Evolutionary conservation across 1,140 invertebrate genomes (phyloP).

Genomic region (Melipona quadrifasciata): DNA sequence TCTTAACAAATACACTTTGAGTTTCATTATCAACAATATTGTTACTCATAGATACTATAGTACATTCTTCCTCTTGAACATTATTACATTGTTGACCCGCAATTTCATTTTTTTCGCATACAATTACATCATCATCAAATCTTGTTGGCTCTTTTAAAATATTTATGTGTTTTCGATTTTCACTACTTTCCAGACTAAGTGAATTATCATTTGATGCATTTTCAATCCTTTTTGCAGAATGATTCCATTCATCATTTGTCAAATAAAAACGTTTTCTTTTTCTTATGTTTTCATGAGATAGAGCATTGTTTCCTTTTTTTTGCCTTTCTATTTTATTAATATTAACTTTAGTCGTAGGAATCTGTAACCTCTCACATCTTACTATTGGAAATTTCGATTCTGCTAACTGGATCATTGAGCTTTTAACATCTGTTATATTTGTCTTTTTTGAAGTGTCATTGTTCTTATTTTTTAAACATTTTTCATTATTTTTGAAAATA

Average conservation of each 20-base stretch:
- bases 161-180: not conserved
- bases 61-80: not conserved
- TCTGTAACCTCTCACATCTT: not conserved
- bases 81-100: conserved; percentile 10
- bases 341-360: not conserved
- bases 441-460: too few relatives aligned
- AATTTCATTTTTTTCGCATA: conserved; percentile 30
- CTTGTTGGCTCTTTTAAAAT: not conserved
- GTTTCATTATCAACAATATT: not conserved
- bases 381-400: conserved; percentile 17
- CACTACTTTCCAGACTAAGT: not conserved
- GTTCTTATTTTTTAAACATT: not conserved
- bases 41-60: not conserved
- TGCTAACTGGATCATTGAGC: not conserved
- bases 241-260: too few relatives aligned
- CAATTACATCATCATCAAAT: conserved; percentile 9
- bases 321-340: not conserved
- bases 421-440: not conserved
- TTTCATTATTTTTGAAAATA: not conserved
- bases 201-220: not conserved
- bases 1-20: not conserved
- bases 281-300: not conserved
- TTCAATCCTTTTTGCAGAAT: not conserved
- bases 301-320: not conserved
- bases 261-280: not conserved